Percentiles rank a stretch among this genome's conserved stretches.
Conservation (phyloP, 2,797 vertebrate genomes). For the Mormyrops boulengeri region DNA sequence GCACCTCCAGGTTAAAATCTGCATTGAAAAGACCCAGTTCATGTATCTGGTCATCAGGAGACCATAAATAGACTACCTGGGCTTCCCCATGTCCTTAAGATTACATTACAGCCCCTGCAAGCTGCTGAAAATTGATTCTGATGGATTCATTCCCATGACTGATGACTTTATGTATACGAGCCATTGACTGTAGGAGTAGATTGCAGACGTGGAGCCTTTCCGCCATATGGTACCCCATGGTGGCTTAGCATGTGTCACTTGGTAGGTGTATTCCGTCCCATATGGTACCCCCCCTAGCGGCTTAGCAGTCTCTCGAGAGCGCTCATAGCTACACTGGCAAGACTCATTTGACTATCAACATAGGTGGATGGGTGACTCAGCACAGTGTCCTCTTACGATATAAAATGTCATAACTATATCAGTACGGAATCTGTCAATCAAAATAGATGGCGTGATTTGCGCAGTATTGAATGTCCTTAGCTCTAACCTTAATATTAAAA, state of each 20-base stretch:
- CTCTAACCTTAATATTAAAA: background rate
- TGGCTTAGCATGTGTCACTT: background rate
- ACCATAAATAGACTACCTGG: background rate
- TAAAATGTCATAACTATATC: background rate
- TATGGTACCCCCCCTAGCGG: background rate
- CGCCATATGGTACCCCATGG: background rate
- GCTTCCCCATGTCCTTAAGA: background rate
- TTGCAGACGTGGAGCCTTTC: background rate
- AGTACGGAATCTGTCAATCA: background rate
- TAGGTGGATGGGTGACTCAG: background rate
- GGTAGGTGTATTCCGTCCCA: background rate
- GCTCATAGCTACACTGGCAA: background rate
- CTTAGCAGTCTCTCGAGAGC: background rate
- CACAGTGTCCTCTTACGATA: background rate
- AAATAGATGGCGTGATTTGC: background rate
- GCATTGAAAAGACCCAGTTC: background rate
- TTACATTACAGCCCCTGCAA: background rate
- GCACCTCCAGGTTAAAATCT: background rate
- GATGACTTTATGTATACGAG: background rate
- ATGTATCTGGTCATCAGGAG: background rate
- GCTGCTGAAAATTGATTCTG: background rate
- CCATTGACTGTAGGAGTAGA: background rate
- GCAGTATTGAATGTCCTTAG: background rate
- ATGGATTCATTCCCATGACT: constrained; percentile 1
- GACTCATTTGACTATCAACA: background rate